These are phyloP conservation scores for Auanema freiburgensis DNA, from an alignment of 2,888 invertebrate genomes.

Conservation along the genomic window DNA sequence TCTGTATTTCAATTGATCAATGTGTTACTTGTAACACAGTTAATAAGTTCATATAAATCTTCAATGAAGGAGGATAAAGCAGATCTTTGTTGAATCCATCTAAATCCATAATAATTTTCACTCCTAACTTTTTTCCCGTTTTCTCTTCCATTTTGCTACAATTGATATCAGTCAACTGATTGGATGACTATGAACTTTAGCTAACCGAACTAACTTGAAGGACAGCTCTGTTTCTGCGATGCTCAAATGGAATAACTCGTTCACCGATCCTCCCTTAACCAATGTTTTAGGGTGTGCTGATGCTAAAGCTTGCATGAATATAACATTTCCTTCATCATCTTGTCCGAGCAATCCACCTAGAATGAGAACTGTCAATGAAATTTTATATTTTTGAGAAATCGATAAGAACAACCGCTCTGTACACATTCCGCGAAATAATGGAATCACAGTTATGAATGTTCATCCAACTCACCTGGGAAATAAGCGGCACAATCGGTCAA, in stretches of 20 bases:
- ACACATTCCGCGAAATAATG: too few species aligned
- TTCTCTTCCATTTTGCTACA: conserved; percentile 27
- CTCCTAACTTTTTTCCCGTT: conserved; percentile 48
- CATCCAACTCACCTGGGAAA: conserved; percentile 44
- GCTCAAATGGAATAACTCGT: conserved; percentile 48
- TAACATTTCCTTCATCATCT: conserved; percentile 41
- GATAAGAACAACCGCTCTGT: too few species aligned
- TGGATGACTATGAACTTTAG: neutral
- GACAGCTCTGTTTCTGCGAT: conserved; percentile 51
- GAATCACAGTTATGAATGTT: too few species aligned
- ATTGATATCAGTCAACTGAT: neutral
- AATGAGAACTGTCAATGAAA: neutral
- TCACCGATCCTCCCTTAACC: conserved; percentile 48
- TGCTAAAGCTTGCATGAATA: conserved; percentile 45
- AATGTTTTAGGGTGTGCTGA: conserved; percentile 47
- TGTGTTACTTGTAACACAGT: conserved; percentile 45
- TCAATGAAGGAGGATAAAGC: conserved; percentile 49
- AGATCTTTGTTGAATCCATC: conserved; percentile 58
- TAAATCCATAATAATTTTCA: conserved; percentile 56
- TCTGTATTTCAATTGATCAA: neutral
- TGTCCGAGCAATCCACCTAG: conserved; percentile 43
- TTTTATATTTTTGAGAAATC: neutral
- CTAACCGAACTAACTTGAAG: conserved; percentile 49
- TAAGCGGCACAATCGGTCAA: conserved; percentile 47
- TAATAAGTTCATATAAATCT: conserved; percentile 55